A percentile compares a stretch with the other conserved stretches of the same genome.
These are phyloP conservation scores for Gnatocerus cornutus DNA, from an alignment of 2,888 invertebrate genomes.

Conservation along the genomic window DNA sequence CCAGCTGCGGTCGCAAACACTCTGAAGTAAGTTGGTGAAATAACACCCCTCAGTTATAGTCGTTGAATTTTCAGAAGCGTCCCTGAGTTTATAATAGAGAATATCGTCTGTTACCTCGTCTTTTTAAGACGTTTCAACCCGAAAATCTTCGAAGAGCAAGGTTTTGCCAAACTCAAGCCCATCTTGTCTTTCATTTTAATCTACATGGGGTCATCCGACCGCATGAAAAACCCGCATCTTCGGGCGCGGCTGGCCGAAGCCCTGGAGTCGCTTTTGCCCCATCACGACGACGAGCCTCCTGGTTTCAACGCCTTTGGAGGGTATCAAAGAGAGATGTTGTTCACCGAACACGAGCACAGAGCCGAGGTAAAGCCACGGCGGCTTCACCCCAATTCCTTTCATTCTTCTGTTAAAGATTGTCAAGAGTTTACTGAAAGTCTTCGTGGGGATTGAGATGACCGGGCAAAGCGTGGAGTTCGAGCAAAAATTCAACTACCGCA, in stretches of 20 bases:
- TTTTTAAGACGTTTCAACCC: slow-evolving; percentile 81
- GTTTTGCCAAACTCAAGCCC: slow-evolving; percentile 78
- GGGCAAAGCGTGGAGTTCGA: slow-evolving; percentile 97
- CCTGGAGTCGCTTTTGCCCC: slow-evolving; percentile 88
- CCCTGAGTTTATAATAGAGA: slow-evolving; percentile 93
- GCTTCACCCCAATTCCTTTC: neutral
- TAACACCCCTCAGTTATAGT: too few species aligned
- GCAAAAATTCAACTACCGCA: slow-evolving; percentile 96
- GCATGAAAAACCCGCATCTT: slow-evolving; percentile 92
- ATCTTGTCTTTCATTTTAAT: slow-evolving; percentile 86
- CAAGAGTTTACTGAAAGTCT: slow-evolving; percentile 88
- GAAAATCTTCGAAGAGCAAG: slow-evolving; percentile 78
- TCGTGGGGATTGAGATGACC: slow-evolving; percentile 98
- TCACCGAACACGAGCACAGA: slow-evolving; percentile 84
- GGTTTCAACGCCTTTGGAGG: slow-evolving; percentile 69
- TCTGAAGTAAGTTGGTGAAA: slow-evolving; percentile 74
- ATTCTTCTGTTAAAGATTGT: slow-evolving; percentile 77
- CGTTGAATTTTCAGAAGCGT: slow-evolving; percentile 83
- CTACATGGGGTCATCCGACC: slow-evolving; percentile 87
- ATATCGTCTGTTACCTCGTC: slow-evolving; percentile 86
- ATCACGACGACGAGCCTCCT: slow-evolving; percentile 75
- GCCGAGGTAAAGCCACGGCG: slow-evolving; percentile 72
- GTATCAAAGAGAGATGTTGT: slow-evolving; percentile 82
- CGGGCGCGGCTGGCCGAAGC: slow-evolving; percentile 93
- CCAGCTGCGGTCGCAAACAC: slow-evolving; percentile 78